Percentiles rank a stretch among this genome's conserved stretches.
Conservation (phyloP, 2,888 invertebrate genomes). For the Hypomecis punctinalis region DNA sequence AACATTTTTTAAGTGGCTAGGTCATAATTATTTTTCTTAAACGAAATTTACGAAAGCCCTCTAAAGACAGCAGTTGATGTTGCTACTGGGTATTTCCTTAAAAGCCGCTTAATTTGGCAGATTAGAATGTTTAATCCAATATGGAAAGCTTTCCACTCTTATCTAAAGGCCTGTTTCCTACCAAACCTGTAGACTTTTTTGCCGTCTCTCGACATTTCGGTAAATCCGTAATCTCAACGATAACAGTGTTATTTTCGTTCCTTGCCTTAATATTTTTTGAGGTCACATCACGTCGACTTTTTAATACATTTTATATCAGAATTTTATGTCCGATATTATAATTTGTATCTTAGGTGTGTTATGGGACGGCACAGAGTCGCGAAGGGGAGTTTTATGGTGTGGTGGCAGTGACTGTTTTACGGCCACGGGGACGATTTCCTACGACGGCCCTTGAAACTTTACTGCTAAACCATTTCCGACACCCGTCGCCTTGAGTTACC, state of each 20-base stretch:
- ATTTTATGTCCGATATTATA: constrained; percentile 42
- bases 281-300: constrained; percentile 44
- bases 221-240: constrained; percentile 52
- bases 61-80: too few species aligned
- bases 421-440: constrained; percentile 61
- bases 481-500: constrained; percentile 57
- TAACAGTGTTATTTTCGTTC: constrained; percentile 52
- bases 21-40: too few species aligned
- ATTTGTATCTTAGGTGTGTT: constrained; percentile 43
- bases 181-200: constrained; percentile 35
- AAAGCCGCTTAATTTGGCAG: too few species aligned
- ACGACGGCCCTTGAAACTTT: constrained; percentile 65
- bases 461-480: constrained; percentile 58
- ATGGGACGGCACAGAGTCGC: constrained; percentile 57
- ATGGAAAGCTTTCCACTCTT: constrained; percentile 36
- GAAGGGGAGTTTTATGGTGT: constrained; percentile 70
- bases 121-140: not conserved
- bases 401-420: constrained; percentile 73
- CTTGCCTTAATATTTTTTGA: constrained; percentile 48
- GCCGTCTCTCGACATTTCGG: constrained; percentile 42
- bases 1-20: too few species aligned
- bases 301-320: constrained; percentile 31
- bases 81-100: not conserved
- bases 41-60: too few species aligned
- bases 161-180: constrained; percentile 32